Evolutionary conservation across 64 coral and sea anemone genomes (phyloP).

Genomic region (Anthopleura sola): DNA sequence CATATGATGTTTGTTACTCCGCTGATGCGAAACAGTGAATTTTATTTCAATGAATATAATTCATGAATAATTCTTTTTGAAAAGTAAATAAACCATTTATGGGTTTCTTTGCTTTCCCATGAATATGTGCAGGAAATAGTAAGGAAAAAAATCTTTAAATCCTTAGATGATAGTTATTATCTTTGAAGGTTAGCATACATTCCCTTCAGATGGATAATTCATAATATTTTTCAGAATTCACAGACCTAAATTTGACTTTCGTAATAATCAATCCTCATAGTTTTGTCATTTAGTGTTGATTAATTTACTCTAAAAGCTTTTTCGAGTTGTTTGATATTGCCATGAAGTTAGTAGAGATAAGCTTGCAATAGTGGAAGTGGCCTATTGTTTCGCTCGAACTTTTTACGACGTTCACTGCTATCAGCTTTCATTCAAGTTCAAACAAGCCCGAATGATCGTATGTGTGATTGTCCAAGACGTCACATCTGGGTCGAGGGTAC

Average conservation of each 20-base stretch:
- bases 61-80: conserved; percentile 15
- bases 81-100: conserved; percentile 11
- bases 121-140: neutral
- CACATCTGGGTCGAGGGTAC: neutral
- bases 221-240: neutral
- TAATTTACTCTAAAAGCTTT: conserved; percentile 22
- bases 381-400: neutral
- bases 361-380: conserved; percentile 12
- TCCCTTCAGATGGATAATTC: no score
- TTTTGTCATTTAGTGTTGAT: neutral
- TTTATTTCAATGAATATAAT: neutral
- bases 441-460: conserved; percentile 21
- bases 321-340: conserved; percentile 21
- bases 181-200: no score
- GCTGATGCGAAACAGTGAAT: conserved; percentile 17
- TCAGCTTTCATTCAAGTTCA: conserved; percentile 17
- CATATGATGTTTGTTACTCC: neutral
- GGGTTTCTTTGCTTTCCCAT: neutral
- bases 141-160: neutral
- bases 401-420: conserved; percentile 1
- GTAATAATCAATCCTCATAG: neutral
- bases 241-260: neutral
- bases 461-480: neutral
- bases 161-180: neutral
- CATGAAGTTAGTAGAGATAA: conserved; percentile 1